These are phyloP conservation scores for Lipophrys pholis DNA, from an alignment of 2,113 vertebrate species.

Conservation along the genomic window DNA sequence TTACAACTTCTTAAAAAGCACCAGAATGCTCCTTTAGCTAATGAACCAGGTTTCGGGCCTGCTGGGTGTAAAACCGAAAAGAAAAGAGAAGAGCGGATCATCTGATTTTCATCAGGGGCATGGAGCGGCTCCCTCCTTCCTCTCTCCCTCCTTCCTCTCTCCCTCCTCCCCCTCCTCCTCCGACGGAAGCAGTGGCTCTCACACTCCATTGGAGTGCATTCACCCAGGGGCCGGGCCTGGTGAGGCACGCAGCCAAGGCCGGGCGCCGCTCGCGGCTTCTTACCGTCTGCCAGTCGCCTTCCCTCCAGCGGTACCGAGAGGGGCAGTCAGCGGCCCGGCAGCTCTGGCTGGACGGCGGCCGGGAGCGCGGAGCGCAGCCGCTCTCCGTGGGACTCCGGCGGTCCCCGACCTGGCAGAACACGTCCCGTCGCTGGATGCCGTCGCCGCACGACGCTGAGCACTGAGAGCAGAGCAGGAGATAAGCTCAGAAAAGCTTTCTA, in stretches of 20 bases:
- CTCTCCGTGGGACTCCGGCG: slow-evolving; percentile 75
- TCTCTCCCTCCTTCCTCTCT: slow-evolving; percentile 35
- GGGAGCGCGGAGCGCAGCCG: slow-evolving; percentile 79
- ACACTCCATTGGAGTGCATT: slow-evolving; percentile 16
- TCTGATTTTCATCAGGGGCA: slow-evolving; percentile 67
- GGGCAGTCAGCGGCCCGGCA: slow-evolving; percentile 86
- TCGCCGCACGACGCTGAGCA: slow-evolving; percentile 91
- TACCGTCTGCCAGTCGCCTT: slow-evolving; percentile 89
- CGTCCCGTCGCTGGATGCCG: slow-evolving; percentile 85
- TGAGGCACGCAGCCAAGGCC: neutral
- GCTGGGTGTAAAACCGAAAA: neutral
- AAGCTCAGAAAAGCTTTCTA: neutral
- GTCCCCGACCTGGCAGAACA: slow-evolving; percentile 84
- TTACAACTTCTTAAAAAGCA: neutral
- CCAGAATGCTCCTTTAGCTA: neutral
- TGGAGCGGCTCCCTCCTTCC: slow-evolving; percentile 29
- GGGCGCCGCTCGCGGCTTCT: slow-evolving; percentile 56
- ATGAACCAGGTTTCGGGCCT: neutral
- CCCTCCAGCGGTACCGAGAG: slow-evolving; percentile 85
- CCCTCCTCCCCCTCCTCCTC: slow-evolving; percentile 17
- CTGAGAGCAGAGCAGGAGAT: slow-evolving; percentile 81
- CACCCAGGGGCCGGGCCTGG: neutral
- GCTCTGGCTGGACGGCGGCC: slow-evolving; percentile 82
- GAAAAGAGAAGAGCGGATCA: slow-evolving; percentile 28
- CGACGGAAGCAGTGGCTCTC: slow-evolving; percentile 39